Evolutionary conservation across 2,113 vertebrate species (phyloP).

Genomic region (Albula goreensis): DNA sequence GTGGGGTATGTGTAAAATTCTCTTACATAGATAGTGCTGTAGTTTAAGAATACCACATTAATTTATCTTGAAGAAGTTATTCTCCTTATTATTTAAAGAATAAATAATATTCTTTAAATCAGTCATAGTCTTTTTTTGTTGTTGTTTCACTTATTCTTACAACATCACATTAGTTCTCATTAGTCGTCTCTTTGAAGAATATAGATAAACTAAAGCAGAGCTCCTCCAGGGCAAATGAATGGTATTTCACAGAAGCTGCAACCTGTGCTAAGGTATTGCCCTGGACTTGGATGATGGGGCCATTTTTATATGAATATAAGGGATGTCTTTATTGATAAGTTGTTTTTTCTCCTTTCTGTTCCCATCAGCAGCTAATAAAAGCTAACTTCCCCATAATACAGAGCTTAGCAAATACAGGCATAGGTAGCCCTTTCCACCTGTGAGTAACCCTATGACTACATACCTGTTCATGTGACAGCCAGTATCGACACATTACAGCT

Average conservation of each 20-base stretch:
- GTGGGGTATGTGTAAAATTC: background rate
- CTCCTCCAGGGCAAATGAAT: background rate
- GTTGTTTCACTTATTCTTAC: background rate
- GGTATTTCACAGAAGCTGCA: background rate
- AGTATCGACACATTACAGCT: background rate
- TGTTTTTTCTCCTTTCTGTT: background rate
- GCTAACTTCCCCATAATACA: background rate
- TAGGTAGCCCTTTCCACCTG: background rate
- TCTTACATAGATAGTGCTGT: background rate
- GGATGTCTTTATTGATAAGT: background rate
- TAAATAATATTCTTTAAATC: background rate
- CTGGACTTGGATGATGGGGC: background rate
- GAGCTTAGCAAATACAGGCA: background rate
- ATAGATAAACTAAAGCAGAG: background rate
- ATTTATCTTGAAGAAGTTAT: background rate
- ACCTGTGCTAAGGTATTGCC: background rate
- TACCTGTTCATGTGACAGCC: too few relatives aligned
- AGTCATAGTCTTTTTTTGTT: background rate
- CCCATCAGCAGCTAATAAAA: background rate
- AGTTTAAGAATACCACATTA: background rate
- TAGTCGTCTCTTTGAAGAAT: background rate
- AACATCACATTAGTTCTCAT: background rate
- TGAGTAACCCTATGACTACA: too few relatives aligned
- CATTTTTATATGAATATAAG: background rate
- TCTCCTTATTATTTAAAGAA: background rate